These are phyloP conservation scores for Porites lutea DNA, from an alignment of 64 coral and sea anemone genomes.

Conservation along the genomic window DNA sequence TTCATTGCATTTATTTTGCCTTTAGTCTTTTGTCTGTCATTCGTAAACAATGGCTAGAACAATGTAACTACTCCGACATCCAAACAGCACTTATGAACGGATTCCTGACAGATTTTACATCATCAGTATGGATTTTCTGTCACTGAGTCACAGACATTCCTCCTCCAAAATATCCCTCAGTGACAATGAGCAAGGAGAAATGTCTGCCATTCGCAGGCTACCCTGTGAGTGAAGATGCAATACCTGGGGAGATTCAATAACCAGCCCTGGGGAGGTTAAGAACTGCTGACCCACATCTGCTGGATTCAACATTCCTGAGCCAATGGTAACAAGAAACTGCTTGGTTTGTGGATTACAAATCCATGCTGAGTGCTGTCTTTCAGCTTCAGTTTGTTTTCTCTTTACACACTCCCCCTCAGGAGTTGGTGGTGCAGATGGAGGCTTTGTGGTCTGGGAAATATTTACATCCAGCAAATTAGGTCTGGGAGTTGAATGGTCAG, in stretches of 20 bases:
- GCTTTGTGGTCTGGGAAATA: conserved; percentile 38
- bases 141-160: too few relatives aligned
- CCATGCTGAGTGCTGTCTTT: conserved; percentile 75
- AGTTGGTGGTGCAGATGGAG: conserved; percentile 66
- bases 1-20: too few relatives aligned
- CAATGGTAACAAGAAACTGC: conserved; percentile 79
- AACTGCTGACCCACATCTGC: conserved; percentile 87
- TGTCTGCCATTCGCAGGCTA: too few relatives aligned
- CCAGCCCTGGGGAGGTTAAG: conserved; percentile 84
- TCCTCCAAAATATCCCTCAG: too few relatives aligned
- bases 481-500: background rate
- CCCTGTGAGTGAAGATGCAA: background rate
- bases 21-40: too few relatives aligned
- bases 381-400: conserved; percentile 83
- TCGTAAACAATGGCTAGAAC: too few relatives aligned
- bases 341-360: conserved; percentile 77
- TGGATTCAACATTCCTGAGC: conserved; percentile 87
- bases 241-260: conserved; percentile 79
- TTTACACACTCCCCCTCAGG: conserved; percentile 61
- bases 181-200: too few relatives aligned
- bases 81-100: too few relatives aligned
- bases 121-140: too few relatives aligned
- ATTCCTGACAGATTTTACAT: too few relatives aligned
- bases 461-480: conserved; percentile 42
- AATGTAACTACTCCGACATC: too few relatives aligned